Evolutionary conservation across 2,888 invertebrate species (phyloP).

Genomic region (Troglohyphantes excavatus): DNA sequence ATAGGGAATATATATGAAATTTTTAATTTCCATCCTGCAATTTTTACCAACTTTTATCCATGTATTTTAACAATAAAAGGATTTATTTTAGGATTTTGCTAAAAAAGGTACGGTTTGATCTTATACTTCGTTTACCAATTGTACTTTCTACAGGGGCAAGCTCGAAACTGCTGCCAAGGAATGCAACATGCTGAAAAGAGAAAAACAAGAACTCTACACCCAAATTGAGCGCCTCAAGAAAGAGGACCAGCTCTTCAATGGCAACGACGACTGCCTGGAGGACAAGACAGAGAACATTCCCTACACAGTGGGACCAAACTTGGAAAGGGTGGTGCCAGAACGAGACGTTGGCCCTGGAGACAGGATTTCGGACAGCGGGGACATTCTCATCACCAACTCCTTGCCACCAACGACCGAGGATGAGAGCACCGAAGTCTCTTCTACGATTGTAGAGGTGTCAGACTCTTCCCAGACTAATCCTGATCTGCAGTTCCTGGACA

Average conservation of each 20-base stretch:
- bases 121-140: too few species aligned
- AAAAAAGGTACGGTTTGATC: too few species aligned
- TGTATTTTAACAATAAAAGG: too few species aligned
- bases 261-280: slow-evolving; percentile 48
- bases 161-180: slow-evolving; percentile 91
- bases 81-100: too few species aligned
- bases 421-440: slow-evolving; percentile 40
- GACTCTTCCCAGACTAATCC: slow-evolving; percentile 61
- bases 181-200: slow-evolving; percentile 73
- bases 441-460: slow-evolving; percentile 62
- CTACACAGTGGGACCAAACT: slow-evolving; percentile 8
- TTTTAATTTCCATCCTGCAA: too few species aligned
- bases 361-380: slow-evolving; percentile 38
- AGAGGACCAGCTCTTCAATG: slow-evolving; percentile 66
- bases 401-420: slow-evolving; percentile 18
- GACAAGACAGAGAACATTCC: slow-evolving; percentile 53
- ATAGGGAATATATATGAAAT: too few species aligned
- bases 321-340: slow-evolving; percentile 76
- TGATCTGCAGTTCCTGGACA: slow-evolving; percentile 80
- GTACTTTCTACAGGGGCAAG: slow-evolving; percentile 87
- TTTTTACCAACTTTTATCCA: too few species aligned
- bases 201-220: slow-evolving; percentile 73
- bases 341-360: slow-evolving; percentile 76
- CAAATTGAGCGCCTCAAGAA: slow-evolving; percentile 73
- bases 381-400: slow-evolving; percentile 42